Evolutionary conservation across 2,797 vertebrate species (phyloP), one percentile per base, ranked within the genome.

Genomic region (Sardinella longiceps): DNA sequence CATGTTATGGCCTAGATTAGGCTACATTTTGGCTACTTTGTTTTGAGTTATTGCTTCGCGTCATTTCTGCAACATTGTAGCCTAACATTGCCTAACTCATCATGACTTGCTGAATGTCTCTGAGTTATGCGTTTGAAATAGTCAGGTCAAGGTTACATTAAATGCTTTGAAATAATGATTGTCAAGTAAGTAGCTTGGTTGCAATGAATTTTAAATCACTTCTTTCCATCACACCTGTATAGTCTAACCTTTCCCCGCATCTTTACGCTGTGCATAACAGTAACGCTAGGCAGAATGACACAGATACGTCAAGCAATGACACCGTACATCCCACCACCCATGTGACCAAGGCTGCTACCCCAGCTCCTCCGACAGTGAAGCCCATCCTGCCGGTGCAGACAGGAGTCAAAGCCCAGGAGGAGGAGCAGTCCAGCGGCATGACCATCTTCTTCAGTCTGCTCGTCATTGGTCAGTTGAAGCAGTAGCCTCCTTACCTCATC

Each of bases 361-460:
- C 95, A n/a, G 92, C 95, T 80, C 95, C 96, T 1, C 97, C 97
- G 0, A 97, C 96, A 0, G 94, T 94, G n/a, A 98, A 97, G 82
- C 97, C 97, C 70, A 99, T 99, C 88, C 94, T 99, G 5, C 98
- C 98, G 0, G 96, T 97, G 63, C 97, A 99, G 92, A 99, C 97
- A 0, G 98, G 98, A 33, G 97, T 97, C 85, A 96, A 99, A 88
- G 98, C 98, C 0, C 98, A 99, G 91, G 98, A 99, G 86, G 98
- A 99, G 92, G 98, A 99, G 77, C 98, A 99, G 90, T 99, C 98
- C 0, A 99, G 96, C 0, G 98, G 98, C 88, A 95, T 99, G 97
- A 98, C 97, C 0, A 99, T 99, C 80, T 99, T 99, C 93, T 99
- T 99, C 93, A 99, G 96, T 86, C 96, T 99, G 84, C 95, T 99